Base-by-base conservation (phyloP, 2,888 invertebrate genomes). In the Falcaria lacertinaria region DNA sequence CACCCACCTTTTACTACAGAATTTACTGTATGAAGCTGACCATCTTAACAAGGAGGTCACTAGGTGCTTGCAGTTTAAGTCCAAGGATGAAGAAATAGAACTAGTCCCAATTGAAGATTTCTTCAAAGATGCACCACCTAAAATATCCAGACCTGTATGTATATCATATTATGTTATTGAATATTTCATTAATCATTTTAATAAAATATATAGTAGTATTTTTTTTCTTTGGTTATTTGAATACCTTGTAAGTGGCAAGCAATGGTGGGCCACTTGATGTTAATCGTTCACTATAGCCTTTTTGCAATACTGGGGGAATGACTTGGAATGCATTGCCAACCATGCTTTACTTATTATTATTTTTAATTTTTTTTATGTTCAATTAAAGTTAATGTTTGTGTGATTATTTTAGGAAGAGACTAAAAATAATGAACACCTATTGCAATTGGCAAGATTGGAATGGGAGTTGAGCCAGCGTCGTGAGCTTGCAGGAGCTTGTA, bases 1-100 rank as follows among this genome's bases (percentile, higher is more conserved):
- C 42, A 95, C 96, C 57, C 95, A 98, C 71, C 83, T 98, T 40
- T 95, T 96, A 60, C 89, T 98, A 42, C 98, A 98, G 81, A 98
- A 98, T 85, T 90, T 98, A 40, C 86, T 98, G 4, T 98, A 98
- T 76, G 98, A 98, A 90, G 94, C 96, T 6, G 95, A 96, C 71
- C 97, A 98, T 87, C 89, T 98, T 15, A 95, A 97, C 58, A 96
- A 97, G 60, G 98, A 98, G 91, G 97, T 97, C n/a, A 93, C 95
- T 15, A 97, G 97, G 68, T 98, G 98, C 70, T 91, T 97, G 47
- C 96, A 98, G 70, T 98, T 98, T 74, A 98, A 97, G 73, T 98
- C 98, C 7, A 96, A 96, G 76, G 97, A 98, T 91, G 97, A 98
- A 82, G 94, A 95, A 68, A 97, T 98, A 63, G 95, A 97, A 66